phyloP scores from a whole-genome alignment of 2,888 invertebrate species.

The Trileptium ribeirensis region DNA sequence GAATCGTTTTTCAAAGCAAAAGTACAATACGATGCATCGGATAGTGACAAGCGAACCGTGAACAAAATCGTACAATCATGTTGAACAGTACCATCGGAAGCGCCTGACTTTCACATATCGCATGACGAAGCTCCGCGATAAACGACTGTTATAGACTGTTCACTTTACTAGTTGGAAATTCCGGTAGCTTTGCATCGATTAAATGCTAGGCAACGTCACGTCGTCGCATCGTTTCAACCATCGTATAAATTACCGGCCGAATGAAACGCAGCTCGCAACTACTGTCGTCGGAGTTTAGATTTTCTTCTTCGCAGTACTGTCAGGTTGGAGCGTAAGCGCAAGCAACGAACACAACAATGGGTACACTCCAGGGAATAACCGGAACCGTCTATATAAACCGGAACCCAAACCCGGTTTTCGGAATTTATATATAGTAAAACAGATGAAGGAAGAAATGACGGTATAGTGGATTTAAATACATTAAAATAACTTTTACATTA shows the following conservation, averaged over 20 bases:
- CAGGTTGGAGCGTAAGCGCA: too few relatives aligned
- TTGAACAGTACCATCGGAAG: constrained; percentile 78
- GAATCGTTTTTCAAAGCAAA: constrained; percentile 85
- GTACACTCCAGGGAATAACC: too few relatives aligned
- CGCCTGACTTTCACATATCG: constrained; percentile 65
- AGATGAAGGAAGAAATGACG: too few relatives aligned
- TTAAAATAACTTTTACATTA: too few relatives aligned
- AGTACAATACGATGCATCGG: constrained; percentile 96
- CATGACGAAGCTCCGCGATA: constrained; percentile 10
- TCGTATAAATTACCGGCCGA: constrained; percentile 82
- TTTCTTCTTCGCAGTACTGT: too few relatives aligned
- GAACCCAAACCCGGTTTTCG: too few relatives aligned
- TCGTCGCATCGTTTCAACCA: constrained; percentile 80
- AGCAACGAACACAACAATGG: too few relatives aligned
- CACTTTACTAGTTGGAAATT: constrained; percentile 58
- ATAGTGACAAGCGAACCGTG: constrained; percentile 88
- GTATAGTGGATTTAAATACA: too few relatives aligned
- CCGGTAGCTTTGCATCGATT: constrained; percentile 54
- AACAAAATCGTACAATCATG: constrained; percentile 93
- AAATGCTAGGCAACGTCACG: constrained; percentile 47
- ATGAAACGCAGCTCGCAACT: constrained; percentile 75
- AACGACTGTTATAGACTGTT: constrained; percentile 2
- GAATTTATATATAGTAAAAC: too few relatives aligned
- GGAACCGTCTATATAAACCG: too few relatives aligned
- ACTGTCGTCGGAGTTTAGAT: too few relatives aligned